A percentile compares a stretch with the other conserved stretches of the same genome.
These are phyloP conservation scores for Macrochelys suwanniensis DNA, from an alignment of 2,797 vertebrate species.

Conservation along the genomic window DNA sequence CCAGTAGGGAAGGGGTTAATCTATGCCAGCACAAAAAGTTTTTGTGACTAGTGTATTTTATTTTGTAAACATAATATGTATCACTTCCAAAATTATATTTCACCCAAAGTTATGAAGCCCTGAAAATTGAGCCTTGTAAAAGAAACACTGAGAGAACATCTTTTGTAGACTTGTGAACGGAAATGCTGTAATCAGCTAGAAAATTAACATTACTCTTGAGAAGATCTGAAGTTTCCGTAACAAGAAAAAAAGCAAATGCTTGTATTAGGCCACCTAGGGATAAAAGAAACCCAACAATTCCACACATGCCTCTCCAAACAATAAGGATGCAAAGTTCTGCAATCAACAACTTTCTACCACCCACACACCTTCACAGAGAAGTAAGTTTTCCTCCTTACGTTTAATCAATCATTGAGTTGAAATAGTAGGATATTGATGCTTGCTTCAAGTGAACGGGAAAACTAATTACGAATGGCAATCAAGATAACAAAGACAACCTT, in stretches of 20 bases:
- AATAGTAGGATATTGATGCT: slow-evolving; percentile 7
- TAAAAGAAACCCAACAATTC: background rate
- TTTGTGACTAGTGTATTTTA: background rate
- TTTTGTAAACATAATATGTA: background rate
- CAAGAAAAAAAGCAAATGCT: background rate
- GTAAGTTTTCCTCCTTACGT: background rate
- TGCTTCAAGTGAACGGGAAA: background rate
- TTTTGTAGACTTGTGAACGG: background rate
- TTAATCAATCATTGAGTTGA: background rate
- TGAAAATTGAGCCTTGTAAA: background rate
- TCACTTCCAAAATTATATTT: background rate
- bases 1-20: slow-evolving; percentile 1
- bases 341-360: background rate
- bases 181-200: background rate
- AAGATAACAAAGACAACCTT: background rate
- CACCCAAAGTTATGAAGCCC: slow-evolving; percentile 3
- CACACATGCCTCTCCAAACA: background rate
- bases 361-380: background rate
- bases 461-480: background rate
- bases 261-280: background rate
- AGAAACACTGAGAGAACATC: background rate
- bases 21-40: background rate
- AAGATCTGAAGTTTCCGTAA: background rate
- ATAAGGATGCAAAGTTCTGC: background rate
- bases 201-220: background rate